Conservation (phyloP, 2,888 invertebrate genomes). For the Podotricha telesiphe region DNA sequence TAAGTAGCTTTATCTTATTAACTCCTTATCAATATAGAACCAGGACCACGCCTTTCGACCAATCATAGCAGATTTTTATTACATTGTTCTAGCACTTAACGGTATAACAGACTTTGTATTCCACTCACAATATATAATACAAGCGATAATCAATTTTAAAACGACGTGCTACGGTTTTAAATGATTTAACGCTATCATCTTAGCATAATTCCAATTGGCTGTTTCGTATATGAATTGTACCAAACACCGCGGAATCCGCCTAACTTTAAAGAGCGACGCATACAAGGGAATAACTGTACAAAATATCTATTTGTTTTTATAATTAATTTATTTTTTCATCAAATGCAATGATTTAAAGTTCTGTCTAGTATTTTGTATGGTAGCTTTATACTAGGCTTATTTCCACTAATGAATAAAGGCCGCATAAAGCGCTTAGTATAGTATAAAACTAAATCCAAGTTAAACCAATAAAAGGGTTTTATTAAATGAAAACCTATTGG, state of each 20-base stretch:
- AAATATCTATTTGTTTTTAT: slow-evolving; percentile 26
- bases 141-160: slow-evolving; percentile 45
- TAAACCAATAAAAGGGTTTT: slow-evolving; percentile 82
- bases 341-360: slow-evolving; percentile 12
- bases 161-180: slow-evolving; percentile 41
- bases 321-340: slow-evolving; percentile 9
- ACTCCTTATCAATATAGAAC: slow-evolving; percentile 38
- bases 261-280: slow-evolving; percentile 44
- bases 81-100: slow-evolving; percentile 41
- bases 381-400: slow-evolving; percentile 37
- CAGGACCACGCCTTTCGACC: slow-evolving; percentile 53
- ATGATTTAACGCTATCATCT: slow-evolving; percentile 42
- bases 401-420: slow-evolving; percentile 44
- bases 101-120: slow-evolving; percentile 34
- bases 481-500: slow-evolving; percentile 81
- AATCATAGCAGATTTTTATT: slow-evolving; percentile 46
- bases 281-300: slow-evolving; percentile 31
- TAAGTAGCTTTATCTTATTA: slow-evolving; percentile 46
- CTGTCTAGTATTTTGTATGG: slow-evolving; percentile 30
- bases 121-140: slow-evolving; percentile 29
- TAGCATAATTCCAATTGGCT: slow-evolving; percentile 38
- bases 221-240: slow-evolving; percentile 42
- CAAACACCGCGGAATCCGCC: slow-evolving; percentile 41
- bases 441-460: slow-evolving; percentile 67
- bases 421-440: slow-evolving; percentile 48